These are phyloP conservation scores for Dicycla oo DNA, from an alignment of 2,888 invertebrate genomes.

Conservation along the genomic window DNA sequence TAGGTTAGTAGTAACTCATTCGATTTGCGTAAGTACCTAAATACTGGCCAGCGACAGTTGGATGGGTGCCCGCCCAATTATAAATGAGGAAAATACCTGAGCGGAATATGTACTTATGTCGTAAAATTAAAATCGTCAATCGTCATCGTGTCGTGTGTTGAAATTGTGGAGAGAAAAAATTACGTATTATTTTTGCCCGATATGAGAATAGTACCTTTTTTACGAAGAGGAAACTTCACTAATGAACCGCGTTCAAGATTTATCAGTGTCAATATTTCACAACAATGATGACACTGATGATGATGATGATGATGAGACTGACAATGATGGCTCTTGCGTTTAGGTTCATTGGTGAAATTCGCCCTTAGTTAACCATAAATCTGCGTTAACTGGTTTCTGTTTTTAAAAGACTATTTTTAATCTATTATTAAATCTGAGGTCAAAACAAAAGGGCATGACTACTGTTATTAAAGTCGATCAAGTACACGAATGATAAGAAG, in stretches of 20 bases:
- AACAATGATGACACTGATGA: background rate
- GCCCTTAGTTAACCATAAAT: too few relatives aligned
- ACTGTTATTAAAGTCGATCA: background rate
- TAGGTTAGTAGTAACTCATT: conserved; percentile 48
- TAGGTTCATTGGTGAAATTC: background rate
- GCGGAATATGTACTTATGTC: conserved; percentile 34
- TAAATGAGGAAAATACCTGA: conserved; percentile 63
- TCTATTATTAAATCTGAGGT: background rate
- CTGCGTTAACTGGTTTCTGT: background rate
- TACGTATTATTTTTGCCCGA: background rate
- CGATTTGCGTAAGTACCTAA: conserved; percentile 60
- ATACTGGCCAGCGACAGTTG: conserved; percentile 60
- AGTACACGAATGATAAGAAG: background rate
- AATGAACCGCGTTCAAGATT: background rate
- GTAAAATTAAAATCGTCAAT: too few relatives aligned
- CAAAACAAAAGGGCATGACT: background rate
- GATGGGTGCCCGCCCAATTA: conserved; percentile 63
- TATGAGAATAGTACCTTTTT: background rate
- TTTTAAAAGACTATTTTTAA: background rate
- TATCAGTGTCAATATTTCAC: background rate
- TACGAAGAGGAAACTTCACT: background rate
- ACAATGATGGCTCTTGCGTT: background rate
- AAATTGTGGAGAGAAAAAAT: conserved; percentile 15
- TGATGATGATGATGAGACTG: too few relatives aligned
- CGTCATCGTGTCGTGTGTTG: too few relatives aligned